Evolutionary conservation across 2,113 vertebrate species (phyloP).

Genomic region (Gymnarchus niloticus): DNA sequence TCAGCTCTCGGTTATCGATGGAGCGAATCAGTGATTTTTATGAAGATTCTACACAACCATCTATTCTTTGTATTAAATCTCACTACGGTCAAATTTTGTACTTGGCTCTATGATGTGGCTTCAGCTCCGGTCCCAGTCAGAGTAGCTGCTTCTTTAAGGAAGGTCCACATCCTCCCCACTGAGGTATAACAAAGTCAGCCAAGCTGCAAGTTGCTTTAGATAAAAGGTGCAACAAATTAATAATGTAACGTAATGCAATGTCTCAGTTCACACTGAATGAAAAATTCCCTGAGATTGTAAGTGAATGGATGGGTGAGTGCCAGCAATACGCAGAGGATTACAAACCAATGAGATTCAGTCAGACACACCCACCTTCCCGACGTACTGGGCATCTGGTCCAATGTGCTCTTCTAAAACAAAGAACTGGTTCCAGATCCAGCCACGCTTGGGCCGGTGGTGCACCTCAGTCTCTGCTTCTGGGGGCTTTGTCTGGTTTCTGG

Average conservation of each 20-base stretch:
- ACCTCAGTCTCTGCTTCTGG: conserved; percentile 72
- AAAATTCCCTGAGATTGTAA: neutral
- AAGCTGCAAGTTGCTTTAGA: neutral
- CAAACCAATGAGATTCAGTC: neutral
- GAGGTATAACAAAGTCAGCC: neutral
- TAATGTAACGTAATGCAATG: neutral
- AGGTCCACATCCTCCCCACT: neutral
- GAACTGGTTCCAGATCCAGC: conserved; percentile 91
- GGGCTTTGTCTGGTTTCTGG: conserved; percentile 61
- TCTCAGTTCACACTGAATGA: neutral
- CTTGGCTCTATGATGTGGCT: too few species aligned
- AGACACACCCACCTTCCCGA: conserved; percentile 72
- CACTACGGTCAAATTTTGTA: neutral
- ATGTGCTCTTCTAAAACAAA: conserved; percentile 91
- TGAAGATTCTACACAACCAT: neutral
- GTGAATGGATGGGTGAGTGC: too few species aligned
- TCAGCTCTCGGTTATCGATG: neutral
- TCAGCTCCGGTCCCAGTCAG: neutral
- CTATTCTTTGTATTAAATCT: neutral
- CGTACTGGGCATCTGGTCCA: conserved; percentile 79
- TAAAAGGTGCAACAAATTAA: neutral
- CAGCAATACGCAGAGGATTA: neutral
- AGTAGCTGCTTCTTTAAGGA: neutral
- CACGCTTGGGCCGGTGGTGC: conserved; percentile 80
- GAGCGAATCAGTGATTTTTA: neutral